Base-by-base conservation (phyloP, 1,140 invertebrate genomes). In the Cepaea nemoralis region DNA sequence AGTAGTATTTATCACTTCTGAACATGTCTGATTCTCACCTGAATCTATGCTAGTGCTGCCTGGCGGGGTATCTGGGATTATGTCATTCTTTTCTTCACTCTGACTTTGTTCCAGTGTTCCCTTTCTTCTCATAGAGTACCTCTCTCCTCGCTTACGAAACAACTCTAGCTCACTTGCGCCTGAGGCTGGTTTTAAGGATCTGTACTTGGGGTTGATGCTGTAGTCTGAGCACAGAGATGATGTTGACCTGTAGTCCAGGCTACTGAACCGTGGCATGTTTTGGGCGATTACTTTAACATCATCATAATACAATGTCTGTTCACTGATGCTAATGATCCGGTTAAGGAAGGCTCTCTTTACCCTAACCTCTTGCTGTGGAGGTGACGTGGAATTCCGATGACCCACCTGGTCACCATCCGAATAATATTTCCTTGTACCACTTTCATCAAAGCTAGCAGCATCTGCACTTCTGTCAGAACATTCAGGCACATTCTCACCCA, bases 71-170 rank as follows among this genome's bases (percentile, higher is more conserved):
- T 63, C 59, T 63, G 59, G 59, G 6, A 31, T 63, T n/a, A 27
- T 31, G n/a, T 31, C 27, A 8, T 63, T 31, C n/a, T 63, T 31
- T 22, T 27, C 59, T 63, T 63, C 59, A 63, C 27, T 27, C 33
- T n/a, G 27, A 5, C 16, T 27, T 31, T 31, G 10, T 63, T 63
- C 59, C 16, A 63, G 59, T 31, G 59, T 31, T 31, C 33, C 33
- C 59, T 63, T 63, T 63, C 59, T 22, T 31, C 59, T 63, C 59
- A 63, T 31, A 6, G 59, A 63, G 33, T 63, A 63, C n/a, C 59
- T 63, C 33, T 63, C 59, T 31, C 59, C 59, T 63, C 59, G 27
- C 27, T 63, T 63, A 1, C 59, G 59, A 31, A 63, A 63, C 59
- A 63, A 16, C 16, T 63, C 59, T 31, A 63, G 27, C 59, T 63